These are phyloP conservation scores for Frieseomelitta varia DNA, from an alignment of 1,140 invertebrate species.

Conservation along the genomic window DNA sequence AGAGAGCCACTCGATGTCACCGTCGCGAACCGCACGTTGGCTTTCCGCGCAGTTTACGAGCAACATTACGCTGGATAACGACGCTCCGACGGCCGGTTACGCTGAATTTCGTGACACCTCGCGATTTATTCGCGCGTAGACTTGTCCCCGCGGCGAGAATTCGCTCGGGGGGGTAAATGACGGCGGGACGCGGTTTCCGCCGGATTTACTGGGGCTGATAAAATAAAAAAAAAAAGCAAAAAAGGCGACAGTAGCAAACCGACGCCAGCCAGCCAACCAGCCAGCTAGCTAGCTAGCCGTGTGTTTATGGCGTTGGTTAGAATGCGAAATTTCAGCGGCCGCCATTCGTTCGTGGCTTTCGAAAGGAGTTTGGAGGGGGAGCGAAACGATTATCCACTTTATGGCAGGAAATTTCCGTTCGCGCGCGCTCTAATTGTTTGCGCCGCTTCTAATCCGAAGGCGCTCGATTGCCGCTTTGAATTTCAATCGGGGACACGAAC, in stretches of 20 bases:
- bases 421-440: too few relatives aligned
- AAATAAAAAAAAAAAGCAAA: not conserved
- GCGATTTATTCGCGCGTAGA: conserved; percentile 42
- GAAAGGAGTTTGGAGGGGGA: not conserved
- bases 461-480: too few relatives aligned
- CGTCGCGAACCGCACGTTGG: not conserved
- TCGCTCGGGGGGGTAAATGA: not conserved
- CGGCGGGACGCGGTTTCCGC: conserved; percentile 4
- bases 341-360: not conserved
- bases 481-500: too few relatives aligned
- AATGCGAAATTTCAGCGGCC: not conserved
- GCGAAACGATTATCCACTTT: not conserved
- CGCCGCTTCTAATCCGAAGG: too few relatives aligned
- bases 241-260: not conserved
- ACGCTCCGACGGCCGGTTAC: not conserved
- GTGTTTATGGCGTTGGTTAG: not conserved
- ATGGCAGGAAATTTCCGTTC: not conserved
- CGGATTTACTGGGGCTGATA: conserved; percentile 18
- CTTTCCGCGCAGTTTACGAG: conserved; percentile 34
- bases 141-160: not conserved
- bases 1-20: not conserved
- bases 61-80: conserved; percentile 30
- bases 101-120: conserved; percentile 33
- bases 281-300: not conserved
- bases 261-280: too few relatives aligned